phyloP scores from a whole-genome alignment of 2,797 vertebrate genomes.

The Antrozous pallidus region DNA sequence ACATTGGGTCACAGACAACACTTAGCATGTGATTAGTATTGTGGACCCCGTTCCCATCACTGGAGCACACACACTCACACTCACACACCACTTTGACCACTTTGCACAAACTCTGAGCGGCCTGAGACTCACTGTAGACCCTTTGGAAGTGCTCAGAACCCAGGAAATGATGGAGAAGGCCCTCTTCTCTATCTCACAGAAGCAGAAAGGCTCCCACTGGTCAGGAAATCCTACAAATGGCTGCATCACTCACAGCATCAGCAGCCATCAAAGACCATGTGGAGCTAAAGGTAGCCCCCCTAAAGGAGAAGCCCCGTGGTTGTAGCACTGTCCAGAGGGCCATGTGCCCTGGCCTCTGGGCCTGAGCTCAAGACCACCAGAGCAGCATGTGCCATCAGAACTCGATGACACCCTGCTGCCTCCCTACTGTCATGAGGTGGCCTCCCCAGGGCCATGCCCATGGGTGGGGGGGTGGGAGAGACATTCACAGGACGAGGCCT shows the following conservation, averaged over 20 bases:
- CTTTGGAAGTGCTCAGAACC: neutral
- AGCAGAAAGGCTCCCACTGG: neutral
- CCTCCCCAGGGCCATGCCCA: neutral
- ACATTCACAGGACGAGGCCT: neutral
- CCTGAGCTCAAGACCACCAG: neutral
- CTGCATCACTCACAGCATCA: neutral
- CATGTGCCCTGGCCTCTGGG: neutral
- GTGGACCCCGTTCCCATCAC: neutral
- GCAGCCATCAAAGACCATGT: neutral
- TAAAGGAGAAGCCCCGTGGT: neutral
- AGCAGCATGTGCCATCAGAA: neutral
- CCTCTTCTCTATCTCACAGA: neutral
- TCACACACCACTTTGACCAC: no score
- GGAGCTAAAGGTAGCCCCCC: neutral
- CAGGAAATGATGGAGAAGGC: neutral
- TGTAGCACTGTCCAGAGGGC: neutral
- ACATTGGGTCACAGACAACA: neutral
- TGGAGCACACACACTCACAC: neutral
- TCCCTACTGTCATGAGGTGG: neutral
- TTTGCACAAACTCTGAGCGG: neutral
- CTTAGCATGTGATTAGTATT: no score
- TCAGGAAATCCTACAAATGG: neutral
- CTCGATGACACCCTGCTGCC: neutral
- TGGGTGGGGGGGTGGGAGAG: fast-evolving
- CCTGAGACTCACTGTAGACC: neutral